A percentile compares a stretch with the other conserved stretches of the same genome.
Conservation (phyloP, 2,888 invertebrate genomes). For the Caenorhabditis japonica region DNA sequence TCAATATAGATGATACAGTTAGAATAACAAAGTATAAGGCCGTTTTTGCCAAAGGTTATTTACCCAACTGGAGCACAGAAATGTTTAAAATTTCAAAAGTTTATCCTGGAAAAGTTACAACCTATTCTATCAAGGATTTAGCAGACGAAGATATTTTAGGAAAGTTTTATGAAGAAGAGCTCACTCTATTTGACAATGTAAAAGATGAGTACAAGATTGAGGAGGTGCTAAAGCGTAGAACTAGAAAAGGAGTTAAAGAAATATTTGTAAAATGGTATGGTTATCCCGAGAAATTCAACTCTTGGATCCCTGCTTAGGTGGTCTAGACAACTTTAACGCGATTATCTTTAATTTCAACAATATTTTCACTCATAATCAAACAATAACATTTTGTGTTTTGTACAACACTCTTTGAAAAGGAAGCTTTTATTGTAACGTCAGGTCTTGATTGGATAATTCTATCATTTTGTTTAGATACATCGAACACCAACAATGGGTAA, state of each 20-base stretch:
- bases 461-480: slow-evolving; percentile 1
- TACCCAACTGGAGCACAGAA: slow-evolving; percentile 54
- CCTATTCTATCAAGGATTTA: slow-evolving; percentile 15
- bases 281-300: slow-evolving; percentile 59
- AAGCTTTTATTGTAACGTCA: slow-evolving; percentile 60
- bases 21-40: slow-evolving; percentile 54
- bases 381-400: slow-evolving; percentile 58
- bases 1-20: slow-evolving; percentile 4
- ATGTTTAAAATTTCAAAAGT: slow-evolving; percentile 39
- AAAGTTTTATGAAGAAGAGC: slow-evolving; percentile 60
- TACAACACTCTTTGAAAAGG: slow-evolving; percentile 47
- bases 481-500: slow-evolving; percentile 40
- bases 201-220: slow-evolving; percentile 50
- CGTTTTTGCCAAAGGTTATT: slow-evolving; percentile 53
- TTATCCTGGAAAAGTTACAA: slow-evolving; percentile 18
- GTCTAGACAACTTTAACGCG: slow-evolving; percentile 51
- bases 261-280: slow-evolving; percentile 52
- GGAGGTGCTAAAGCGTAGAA: slow-evolving; percentile 31
- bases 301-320: slow-evolving; percentile 50
- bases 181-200: slow-evolving; percentile 43
- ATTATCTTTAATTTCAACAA: no score
- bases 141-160: slow-evolving; percentile 44
- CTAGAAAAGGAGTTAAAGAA: slow-evolving; percentile 18
- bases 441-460: slow-evolving; percentile 38
- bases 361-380: slow-evolving; percentile 50